A percentile compares a stretch with the other conserved stretches of the same genome.
These are phyloP conservation scores for Zonotrichia albicollis DNA, from an alignment of 2,797 vertebrate species.

Conservation along the genomic window DNA sequence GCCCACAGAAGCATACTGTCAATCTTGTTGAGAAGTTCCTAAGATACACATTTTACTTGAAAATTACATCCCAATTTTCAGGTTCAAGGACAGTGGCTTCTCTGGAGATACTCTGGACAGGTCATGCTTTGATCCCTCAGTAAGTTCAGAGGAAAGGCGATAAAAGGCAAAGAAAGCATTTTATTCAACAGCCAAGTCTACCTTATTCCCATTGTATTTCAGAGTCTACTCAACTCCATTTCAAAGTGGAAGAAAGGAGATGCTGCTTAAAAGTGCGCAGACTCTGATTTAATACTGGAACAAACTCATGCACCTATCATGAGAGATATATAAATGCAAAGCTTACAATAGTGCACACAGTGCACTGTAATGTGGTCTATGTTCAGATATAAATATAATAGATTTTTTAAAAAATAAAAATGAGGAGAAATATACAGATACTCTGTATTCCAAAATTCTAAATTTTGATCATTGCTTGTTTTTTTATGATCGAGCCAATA, in stretches of 20 bases:
- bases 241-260: background rate
- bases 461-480: conserved; percentile 64
- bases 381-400: background rate
- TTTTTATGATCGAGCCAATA: conserved; percentile 77
- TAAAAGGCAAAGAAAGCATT: background rate
- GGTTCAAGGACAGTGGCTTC: background rate
- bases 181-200: background rate
- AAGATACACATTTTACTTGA: background rate
- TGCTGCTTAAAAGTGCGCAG: background rate
- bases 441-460: conserved; percentile 17
- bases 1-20: background rate
- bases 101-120: background rate
- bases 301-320: background rate
- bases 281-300: background rate
- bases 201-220: background rate
- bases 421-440: background rate
- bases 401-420: background rate
- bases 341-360: background rate
- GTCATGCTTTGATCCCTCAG: background rate
- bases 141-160: background rate
- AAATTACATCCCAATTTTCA: background rate
- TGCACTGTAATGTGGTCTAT: background rate
- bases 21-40: background rate
- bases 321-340: background rate
- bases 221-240: background rate